Conservation (phyloP, 2,113 vertebrate species). For the Deroptyus accipitrinus region DNA sequence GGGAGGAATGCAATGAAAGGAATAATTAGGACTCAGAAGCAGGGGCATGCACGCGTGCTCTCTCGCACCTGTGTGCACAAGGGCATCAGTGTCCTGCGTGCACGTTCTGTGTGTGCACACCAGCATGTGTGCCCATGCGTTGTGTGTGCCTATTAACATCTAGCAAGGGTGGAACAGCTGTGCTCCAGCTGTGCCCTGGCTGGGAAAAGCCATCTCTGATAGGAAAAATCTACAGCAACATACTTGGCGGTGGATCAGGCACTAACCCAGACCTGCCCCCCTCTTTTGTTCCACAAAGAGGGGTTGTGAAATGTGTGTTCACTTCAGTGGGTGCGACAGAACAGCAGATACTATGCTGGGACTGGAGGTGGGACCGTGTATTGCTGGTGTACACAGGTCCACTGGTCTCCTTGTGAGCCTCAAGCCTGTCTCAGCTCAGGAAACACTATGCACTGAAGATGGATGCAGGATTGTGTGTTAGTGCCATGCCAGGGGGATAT, state of each 20-base stretch:
- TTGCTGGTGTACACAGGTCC: fast-evolving
- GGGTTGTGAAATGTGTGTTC: not conserved
- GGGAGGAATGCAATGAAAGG: not conserved
- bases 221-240: not conserved
- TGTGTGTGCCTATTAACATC: not conserved
- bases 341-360: fast-evolving
- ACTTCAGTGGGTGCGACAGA: fast-evolving
- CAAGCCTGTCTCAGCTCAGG: not conserved
- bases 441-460: fast-evolving
- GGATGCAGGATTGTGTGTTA: fast-evolving
- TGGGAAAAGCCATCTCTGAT: not conserved
- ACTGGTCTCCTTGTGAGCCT: not conserved
- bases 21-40: not conserved
- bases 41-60: not conserved
- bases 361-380: not conserved
- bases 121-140: not conserved
- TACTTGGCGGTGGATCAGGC: not conserved
- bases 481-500: not conserved
- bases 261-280: no score
- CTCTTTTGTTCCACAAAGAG: not conserved
- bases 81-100: not conserved
- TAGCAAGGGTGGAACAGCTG: not conserved
- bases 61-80: not conserved
- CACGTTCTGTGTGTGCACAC: not conserved
- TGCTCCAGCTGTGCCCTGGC: conserved; percentile 31